Percentiles rank a stretch among this genome's conserved stretches.
These are phyloP conservation scores for Brenthis daphne DNA, from an alignment of 2,888 invertebrate genomes.

Conservation along the genomic window DNA sequence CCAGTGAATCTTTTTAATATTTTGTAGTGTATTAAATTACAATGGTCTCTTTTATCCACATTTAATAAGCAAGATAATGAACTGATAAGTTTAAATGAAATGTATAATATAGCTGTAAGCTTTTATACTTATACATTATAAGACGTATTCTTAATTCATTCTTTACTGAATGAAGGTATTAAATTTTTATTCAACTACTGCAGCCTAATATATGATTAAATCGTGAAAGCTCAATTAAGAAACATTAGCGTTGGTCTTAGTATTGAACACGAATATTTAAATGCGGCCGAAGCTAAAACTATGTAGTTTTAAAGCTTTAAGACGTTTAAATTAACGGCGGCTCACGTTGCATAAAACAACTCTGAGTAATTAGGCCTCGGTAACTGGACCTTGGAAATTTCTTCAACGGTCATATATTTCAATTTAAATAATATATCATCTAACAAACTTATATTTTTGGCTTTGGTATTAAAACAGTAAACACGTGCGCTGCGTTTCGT, in stretches of 20 bases:
- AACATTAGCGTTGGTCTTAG: too few species aligned
- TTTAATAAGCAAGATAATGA: background rate
- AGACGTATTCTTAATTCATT: too few species aligned
- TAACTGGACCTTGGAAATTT: conserved; percentile 26
- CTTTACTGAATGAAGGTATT: too few species aligned
- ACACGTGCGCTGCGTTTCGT: conserved; percentile 14
- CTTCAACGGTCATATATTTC: conserved; percentile 9
- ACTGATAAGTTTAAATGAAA: too few species aligned
- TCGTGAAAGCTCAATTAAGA: too few species aligned
- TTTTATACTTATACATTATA: too few species aligned
- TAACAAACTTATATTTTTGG: conserved; percentile 10
- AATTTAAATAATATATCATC: conserved; percentile 16
- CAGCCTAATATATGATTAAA: too few species aligned
- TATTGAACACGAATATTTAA: too few species aligned
- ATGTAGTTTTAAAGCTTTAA: too few species aligned
- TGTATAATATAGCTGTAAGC: too few species aligned
- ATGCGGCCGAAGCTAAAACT: too few species aligned
- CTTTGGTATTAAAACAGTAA: conserved; percentile 8
- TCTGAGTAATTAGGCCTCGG: conserved; percentile 32
- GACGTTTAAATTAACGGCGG: background rate
- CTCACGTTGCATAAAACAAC: conserved; percentile 12
- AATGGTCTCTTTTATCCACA: conserved; percentile 33
- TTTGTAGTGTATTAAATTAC: conserved; percentile 41
- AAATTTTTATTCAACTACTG: too few species aligned
- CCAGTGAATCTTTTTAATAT: conserved; percentile 39